phyloP scores from a whole-genome alignment of 2,888 invertebrate genomes.

The Cephus runcator region DNA sequence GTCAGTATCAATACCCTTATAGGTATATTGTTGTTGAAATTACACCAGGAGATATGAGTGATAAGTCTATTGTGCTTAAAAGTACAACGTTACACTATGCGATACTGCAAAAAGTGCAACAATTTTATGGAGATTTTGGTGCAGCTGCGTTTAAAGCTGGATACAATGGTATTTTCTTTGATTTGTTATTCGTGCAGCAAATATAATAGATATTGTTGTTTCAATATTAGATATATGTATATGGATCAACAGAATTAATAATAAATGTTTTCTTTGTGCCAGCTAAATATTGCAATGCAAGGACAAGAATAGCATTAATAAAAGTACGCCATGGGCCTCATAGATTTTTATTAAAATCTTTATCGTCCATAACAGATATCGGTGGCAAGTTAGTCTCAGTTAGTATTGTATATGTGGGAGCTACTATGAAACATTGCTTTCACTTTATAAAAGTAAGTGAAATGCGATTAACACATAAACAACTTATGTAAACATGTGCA shows the following conservation, averaged over 20 bases:
- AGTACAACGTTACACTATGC: slow-evolving; percentile 69
- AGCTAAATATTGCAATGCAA: slow-evolving; percentile 83
- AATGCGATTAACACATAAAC: background rate
- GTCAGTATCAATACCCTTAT: slow-evolving; percentile 35
- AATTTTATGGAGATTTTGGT: slow-evolving; percentile 82
- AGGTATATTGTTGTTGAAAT: slow-evolving; percentile 80
- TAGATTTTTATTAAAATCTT: slow-evolving; percentile 73
- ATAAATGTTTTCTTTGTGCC: slow-evolving; percentile 29
- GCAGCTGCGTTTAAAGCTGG: slow-evolving; percentile 77
- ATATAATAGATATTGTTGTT: background rate
- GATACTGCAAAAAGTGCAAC: slow-evolving; percentile 73
- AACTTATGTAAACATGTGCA: background rate
- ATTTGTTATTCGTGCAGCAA: background rate
- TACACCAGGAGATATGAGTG: slow-evolving; percentile 65
- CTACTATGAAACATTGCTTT: slow-evolving; percentile 83
- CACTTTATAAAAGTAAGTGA: slow-evolving; percentile 70
- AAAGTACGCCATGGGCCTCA: slow-evolving; percentile 81
- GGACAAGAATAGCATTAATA: slow-evolving; percentile 79
- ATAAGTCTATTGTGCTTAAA: slow-evolving; percentile 68
- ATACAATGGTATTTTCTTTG: slow-evolving; percentile 64
- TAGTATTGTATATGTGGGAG: slow-evolving; percentile 78
- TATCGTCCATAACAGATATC: slow-evolving; percentile 78
- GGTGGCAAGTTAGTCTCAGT: slow-evolving; percentile 72
- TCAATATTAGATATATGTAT: background rate
- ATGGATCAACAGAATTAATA: background rate